Evolutionary conservation across 2,888 invertebrate species (phyloP), one percentile per base, ranked within the genome.

Genomic region (Encarsia formosa): DNA sequence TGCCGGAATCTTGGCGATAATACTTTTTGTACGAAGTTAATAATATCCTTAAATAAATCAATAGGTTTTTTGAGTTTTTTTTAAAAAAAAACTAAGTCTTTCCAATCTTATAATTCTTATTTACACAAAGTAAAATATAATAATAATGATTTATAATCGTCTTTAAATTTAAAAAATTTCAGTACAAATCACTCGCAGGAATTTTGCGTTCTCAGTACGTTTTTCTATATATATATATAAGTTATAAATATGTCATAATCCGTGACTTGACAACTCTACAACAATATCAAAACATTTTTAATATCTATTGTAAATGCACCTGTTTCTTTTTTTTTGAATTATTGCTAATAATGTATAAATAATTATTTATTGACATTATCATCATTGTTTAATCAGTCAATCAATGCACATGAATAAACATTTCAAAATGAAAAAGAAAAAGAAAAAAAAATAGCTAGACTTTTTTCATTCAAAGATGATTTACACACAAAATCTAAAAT

Each of bases 291-390:
- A n/a, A n/a, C n/a, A n/a, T n/a, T n/a, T n/a, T n/a, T n/a, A n/a
- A 58, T 58, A 58, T 56, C 55, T 38, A 42, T 45, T 38, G 40
- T 49, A 56, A 49, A 56, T 59, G 55, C 53, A 56, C 50, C 58
- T 55, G 53, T 44, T 45, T 18, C 18, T 37, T 11, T 26, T 26
- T 26, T 26, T 55, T 43, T 46, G 44, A 53, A 32, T 58, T 42
- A 55, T 41, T 50, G 45, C 47, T 48, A 56, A 39, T 47, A 48
- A 45, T 54, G 32, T 50, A 51, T 49, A 52, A 47, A 45, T 46
- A 37, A 43, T 43, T n/a, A n/a, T 43, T 34, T 39, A 16, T 32
- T 43, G 29, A 42, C 34, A 20, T 37, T 56, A 58, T 43, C 40
- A 46, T 43, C 46, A 49, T 51, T 43, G 48, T 48, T 46, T 49